phyloP scores from a whole-genome alignment of 1,140 invertebrate species.

The Trachymyrmex cornetzi region DNA sequence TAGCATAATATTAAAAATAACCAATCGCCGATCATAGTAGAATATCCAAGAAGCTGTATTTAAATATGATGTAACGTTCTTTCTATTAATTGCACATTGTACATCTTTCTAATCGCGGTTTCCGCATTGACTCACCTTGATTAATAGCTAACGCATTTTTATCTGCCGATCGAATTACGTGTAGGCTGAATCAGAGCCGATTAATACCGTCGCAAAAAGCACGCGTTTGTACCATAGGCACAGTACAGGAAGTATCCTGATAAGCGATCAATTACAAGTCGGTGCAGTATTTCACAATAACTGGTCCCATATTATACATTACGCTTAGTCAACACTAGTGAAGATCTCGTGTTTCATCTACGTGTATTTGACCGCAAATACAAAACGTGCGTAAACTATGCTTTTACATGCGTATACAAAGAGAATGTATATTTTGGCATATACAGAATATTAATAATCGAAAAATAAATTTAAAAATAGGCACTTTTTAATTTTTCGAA shows the following conservation, averaged over 20 bases:
- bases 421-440: background rate
- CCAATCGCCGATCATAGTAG: background rate
- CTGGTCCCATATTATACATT: background rate
- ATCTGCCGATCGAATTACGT: conserved; percentile 16
- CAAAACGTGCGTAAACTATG: background rate
- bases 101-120: conserved; percentile 32
- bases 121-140: conserved; percentile 41
- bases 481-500: background rate
- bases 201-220: conserved; percentile 13
- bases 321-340: background rate
- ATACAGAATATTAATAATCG: background rate
- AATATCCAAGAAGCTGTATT: background rate
- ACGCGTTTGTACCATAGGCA: background rate
- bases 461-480: background rate
- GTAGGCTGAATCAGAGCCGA: conserved; percentile 24
- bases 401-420: background rate
- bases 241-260: conserved; percentile 15
- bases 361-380: background rate
- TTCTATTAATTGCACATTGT: background rate
- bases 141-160: conserved; percentile 14
- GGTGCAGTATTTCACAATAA: conserved; percentile 36
- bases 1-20: conserved; percentile 13
- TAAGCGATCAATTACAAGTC: conserved; percentile 49
- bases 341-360: background rate
- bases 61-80: conserved; percentile 44